Percentiles rank a stretch among this genome's conserved stretches.
Conservation (phyloP, 2,797 vertebrate species). For the Gambusia yucatana region DNA sequence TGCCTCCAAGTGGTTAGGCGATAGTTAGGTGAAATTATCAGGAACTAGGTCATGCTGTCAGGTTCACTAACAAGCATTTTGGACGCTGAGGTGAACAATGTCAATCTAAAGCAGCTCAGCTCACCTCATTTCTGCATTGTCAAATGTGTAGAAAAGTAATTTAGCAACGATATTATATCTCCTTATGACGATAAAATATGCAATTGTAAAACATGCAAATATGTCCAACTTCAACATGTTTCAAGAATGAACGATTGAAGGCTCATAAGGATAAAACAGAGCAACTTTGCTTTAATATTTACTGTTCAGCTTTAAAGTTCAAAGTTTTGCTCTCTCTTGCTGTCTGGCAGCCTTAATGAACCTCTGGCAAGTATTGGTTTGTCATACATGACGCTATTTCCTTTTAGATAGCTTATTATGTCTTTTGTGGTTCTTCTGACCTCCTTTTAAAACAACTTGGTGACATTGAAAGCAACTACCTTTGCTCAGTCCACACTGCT, state of each 20-base stretch:
- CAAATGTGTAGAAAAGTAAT: background rate
- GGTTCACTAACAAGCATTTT: background rate
- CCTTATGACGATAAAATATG: background rate
- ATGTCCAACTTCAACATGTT: background rate
- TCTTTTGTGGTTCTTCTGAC: background rate
- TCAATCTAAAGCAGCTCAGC: background rate
- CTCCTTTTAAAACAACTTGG: background rate
- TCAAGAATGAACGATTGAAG: background rate
- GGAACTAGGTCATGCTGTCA: background rate
- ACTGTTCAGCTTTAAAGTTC: background rate
- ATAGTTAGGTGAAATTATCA: background rate
- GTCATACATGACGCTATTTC: background rate
- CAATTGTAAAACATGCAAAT: background rate
- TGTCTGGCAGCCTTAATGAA: background rate
- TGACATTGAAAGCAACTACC: background rate
- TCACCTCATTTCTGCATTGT: background rate
- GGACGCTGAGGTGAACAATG: background rate
- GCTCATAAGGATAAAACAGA: background rate
- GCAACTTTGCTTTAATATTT: background rate
- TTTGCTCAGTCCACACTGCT: background rate
- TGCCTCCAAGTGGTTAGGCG: background rate
- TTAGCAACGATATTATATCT: background rate
- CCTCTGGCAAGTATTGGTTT: background rate
- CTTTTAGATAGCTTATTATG: background rate
- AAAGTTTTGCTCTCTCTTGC: background rate